phyloP scores from a whole-genome alignment of 2,888 invertebrate species.

The Xestia ashworthii region DNA sequence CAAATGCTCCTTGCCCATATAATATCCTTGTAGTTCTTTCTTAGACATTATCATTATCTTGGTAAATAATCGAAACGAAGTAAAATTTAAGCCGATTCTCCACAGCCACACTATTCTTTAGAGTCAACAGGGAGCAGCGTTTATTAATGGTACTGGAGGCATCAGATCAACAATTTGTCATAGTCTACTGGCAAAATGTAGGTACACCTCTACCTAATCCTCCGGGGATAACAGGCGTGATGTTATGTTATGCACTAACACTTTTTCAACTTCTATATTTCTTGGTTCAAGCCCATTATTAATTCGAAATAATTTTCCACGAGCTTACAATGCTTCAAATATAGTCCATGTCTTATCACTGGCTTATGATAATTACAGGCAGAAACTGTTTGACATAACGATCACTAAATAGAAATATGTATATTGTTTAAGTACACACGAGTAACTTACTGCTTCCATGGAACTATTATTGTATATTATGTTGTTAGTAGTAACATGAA shows the following conservation, averaged over 20 bases:
- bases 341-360: background rate
- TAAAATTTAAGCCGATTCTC: too few species aligned
- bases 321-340: background rate
- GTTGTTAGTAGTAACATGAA: slow-evolving; percentile 8
- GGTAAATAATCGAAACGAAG: too few species aligned
- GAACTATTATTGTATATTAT: slow-evolving; percentile 29
- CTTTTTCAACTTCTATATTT: background rate
- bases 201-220: too few species aligned
- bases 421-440: slow-evolving; percentile 44
- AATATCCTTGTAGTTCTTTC: background rate
- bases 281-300: background rate
- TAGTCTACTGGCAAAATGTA: background rate
- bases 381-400: slow-evolving; percentile 1
- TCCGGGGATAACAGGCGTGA: too few species aligned
- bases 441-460: slow-evolving; percentile 37
- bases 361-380: background rate
- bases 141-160: slow-evolving; percentile 15
- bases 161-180: slow-evolving; percentile 9
- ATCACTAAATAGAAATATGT: slow-evolving; percentile 46
- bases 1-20: background rate
- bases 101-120: background rate
- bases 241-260: too few species aligned
- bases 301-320: background rate
- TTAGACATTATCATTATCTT: background rate
- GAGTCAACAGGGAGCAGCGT: background rate